Base-by-base conservation (phyloP, 2,888 invertebrate genomes). In the Incurvaria masculella region DNA sequence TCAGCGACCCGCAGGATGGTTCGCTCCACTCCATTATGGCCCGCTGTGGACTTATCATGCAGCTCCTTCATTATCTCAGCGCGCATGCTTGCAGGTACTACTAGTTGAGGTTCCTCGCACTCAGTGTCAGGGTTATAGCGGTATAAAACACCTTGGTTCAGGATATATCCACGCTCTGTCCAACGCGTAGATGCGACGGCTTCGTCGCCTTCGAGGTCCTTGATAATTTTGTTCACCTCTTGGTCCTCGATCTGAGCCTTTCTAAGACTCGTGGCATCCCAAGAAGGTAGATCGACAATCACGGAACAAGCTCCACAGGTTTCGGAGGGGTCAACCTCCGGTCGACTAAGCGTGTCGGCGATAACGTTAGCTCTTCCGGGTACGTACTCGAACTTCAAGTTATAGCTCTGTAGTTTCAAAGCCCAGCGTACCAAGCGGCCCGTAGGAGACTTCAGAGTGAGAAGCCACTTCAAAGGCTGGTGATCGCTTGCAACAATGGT, bases 401-500 rank as follows among this genome's bases (percentile, higher is more conserved):
- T 57, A 49, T 58, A 68, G 2, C 58, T 51, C 51, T 68, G 63
- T 3, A 76, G 51, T 6, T 49, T 39, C 3, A 57, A 20, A 0
- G 65, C 64, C 76, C 74, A 79, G 41, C 73, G 50, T 1, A 66
- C 66, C 2, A 79, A 52, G 40, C 72, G 51, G 20, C 69, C 69
- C 14, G 61, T 58, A 0, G 66, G 64, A 11, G 67, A 57, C 50
- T 66, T 66, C 4, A 68, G 21, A 0, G 53, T 54, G 51, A 64
- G 55, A 2, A 75, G 49, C 64, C 68, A 70, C 45, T 58, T 57
- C 14, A 78, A 54, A 0, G 70, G 66, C 52, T 62, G 61, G 51
- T 69, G 70, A 53, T 70, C 69, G 3, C 41, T 44, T 6, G 11
- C 16, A 2, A 51, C 26, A 1, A 42, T 46, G 66, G 46, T 1